A percentile compares a stretch with the other conserved stretches of the same genome.
phyloP scores from a whole-genome alignment of 2,113 vertebrate genomes.

The Fregetta grallaria region DNA sequence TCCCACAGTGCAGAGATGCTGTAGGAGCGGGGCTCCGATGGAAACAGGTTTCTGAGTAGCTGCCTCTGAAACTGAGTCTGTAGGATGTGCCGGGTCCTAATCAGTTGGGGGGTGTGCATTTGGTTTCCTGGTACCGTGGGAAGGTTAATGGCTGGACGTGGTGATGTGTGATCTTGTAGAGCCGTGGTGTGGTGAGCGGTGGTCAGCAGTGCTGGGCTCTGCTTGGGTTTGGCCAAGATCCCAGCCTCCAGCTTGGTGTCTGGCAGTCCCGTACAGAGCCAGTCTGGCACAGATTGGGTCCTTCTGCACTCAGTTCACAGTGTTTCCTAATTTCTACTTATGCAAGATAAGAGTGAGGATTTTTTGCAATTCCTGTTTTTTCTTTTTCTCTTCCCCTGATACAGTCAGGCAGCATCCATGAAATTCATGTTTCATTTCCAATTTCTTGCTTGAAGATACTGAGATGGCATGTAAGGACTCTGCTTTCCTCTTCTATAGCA shows the following conservation, averaged over 20 bases:
- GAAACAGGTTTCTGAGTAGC: background rate
- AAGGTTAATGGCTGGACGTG: background rate
- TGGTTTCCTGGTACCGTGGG: background rate
- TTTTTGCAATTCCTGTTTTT: background rate
- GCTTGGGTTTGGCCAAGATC: background rate
- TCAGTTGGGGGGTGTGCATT: background rate
- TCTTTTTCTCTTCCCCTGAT: background rate
- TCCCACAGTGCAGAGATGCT: background rate
- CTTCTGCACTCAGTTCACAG: background rate
- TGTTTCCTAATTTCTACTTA: background rate
- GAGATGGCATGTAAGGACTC: background rate
- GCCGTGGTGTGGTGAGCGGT: fast-evolving
- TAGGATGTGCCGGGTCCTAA: background rate
- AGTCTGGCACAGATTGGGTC: background rate
- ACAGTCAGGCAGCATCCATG: background rate
- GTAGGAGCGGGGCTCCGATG: background rate
- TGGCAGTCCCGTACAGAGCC: background rate
- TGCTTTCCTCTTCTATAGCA: background rate
- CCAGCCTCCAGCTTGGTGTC: background rate
- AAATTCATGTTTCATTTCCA: background rate
- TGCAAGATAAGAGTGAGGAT: background rate
- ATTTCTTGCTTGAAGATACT: background rate
- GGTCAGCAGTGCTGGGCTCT: background rate
- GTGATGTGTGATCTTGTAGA: background rate
- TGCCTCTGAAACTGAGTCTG: background rate